Evolutionary conservation across 2,113 vertebrate species (phyloP).

Genomic region (Onychostoma macrolepis): DNA sequence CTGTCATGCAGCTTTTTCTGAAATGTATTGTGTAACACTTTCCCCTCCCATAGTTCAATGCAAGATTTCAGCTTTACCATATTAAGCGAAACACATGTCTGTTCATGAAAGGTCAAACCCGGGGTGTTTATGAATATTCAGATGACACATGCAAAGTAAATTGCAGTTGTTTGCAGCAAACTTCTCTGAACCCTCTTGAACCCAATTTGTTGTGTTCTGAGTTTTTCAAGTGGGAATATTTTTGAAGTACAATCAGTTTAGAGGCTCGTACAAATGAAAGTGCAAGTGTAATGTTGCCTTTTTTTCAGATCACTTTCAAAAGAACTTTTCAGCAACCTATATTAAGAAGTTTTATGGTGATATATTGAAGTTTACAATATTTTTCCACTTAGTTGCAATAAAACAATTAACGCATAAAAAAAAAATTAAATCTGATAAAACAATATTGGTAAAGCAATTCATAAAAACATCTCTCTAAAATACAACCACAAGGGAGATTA

Average conservation of each 20-base stretch:
- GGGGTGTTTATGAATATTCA: conserved; percentile 59
- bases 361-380: neutral
- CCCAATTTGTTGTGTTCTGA: conserved; percentile 49
- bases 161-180: conserved; percentile 54
- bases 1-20: neutral
- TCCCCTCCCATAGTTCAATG: neutral
- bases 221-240: conserved; percentile 52
- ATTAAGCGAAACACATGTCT: conserved; percentile 40
- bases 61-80: conserved; percentile 26
- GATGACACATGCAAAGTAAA: conserved; percentile 52
- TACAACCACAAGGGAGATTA: no score
- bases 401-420: neutral
- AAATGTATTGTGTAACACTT: neutral
- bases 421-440: neutral
- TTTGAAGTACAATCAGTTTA: conserved; percentile 43
- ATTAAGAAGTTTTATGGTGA: neutral
- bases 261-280: conserved; percentile 39
- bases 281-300: conserved; percentile 11
- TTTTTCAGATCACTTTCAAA: conserved; percentile 16
- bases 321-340: neutral
- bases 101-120: conserved; percentile 49
- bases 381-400: neutral
- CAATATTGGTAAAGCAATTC: neutral
- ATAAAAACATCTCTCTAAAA: neutral
- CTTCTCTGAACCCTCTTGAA: conserved; percentile 56